Percentiles rank a stretch among this genome's conserved stretches.
phyloP scores from a whole-genome alignment of 2,797 vertebrate genomes.

The Monodelphis domestica region DNA sequence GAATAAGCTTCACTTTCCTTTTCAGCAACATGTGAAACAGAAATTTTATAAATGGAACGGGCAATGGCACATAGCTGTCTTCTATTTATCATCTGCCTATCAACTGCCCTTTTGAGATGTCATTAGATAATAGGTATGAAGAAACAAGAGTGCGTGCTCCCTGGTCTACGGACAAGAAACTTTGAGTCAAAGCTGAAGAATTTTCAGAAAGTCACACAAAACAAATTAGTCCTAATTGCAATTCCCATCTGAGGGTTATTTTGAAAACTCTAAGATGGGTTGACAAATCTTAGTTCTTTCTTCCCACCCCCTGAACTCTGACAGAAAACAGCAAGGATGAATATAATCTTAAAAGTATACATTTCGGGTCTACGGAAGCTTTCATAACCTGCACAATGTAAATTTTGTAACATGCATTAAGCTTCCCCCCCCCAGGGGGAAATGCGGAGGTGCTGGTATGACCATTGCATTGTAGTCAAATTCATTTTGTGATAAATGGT shows the following conservation, averaged over 20 bases:
- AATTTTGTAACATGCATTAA: conserved; percentile 53
- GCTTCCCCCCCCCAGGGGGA: background rate
- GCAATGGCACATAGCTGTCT: conserved; percentile 58
- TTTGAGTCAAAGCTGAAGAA: conserved; percentile 24
- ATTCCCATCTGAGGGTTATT: conserved; percentile 51
- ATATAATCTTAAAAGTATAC: conserved; percentile 65
- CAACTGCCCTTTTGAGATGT: conserved; percentile 56
- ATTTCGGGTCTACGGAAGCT: conserved; percentile 59
- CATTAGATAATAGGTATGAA: conserved; percentile 35
- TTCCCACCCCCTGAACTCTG: conserved; percentile 30
- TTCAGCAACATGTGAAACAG: conserved; percentile 52
- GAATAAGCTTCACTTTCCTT: conserved; percentile 62
- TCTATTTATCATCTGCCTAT: conserved; percentile 63
- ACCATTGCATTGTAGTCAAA: conserved; percentile 52
- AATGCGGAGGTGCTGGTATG: background rate
- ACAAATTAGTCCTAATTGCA: conserved; percentile 47
- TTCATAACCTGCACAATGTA: conserved; percentile 61
- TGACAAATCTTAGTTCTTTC: conserved; percentile 72
- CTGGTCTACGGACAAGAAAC: background rate
- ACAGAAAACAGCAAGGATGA: conserved; percentile 62
- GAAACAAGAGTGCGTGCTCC: conserved; percentile 22
- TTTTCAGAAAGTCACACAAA: conserved; percentile 27
- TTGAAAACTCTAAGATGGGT: conserved; percentile 62
- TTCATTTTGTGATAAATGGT: conserved; percentile 66
- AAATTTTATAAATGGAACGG: conserved; percentile 15